Evolutionary conservation across 2,797 vertebrate genomes (phyloP), one percentile per base, ranked within the genome.

Genomic region (Pampus argenteus): DNA sequence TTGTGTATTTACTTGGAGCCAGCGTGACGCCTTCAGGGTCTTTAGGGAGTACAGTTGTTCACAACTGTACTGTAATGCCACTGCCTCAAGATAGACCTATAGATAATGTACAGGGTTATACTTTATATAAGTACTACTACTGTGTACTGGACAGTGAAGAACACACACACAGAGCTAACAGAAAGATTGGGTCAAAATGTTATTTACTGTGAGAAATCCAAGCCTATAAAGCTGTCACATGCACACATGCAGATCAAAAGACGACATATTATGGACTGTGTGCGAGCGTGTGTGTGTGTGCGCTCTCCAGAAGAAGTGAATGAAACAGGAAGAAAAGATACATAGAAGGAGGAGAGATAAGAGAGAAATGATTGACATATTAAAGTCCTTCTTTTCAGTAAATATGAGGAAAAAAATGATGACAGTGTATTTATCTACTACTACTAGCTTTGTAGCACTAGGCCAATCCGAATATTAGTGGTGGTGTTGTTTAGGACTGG

Each of bases 191-290:
- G 48, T 73, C 55, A 81, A 78, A 71, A 49, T 65, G 76, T 67
- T 81, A 84, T 82, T 76, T 73, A 83, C 79, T 72, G 26, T 81
- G 34, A 86, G 20, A 67, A 82, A 84, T 81, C 28, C 0, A 17
- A 2, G 26, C 69, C 64, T 68, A 65, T 67, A 47, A 77, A 71
- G 60, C 73, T 66, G 44, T 61, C 51, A 67, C 18, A n/a, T 4
- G 14, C 23, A 51, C n/a, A 45, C 45, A 66, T 31, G 25, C 31
- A 63, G 54, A 64, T 73, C 54, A 63, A 71, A 82, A 78, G 40
- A 61, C 18, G 26, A 55, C 31, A 48, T 45, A 9, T 11, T 36
- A 22, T 60, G 11, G 66, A 28, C 10, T 26, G 26, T 47, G 15
- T 70, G 45, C 29, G 29, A 3, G 45, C n/a, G 9, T 17, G 4